Base-by-base conservation (phyloP, 2,888 invertebrate species). In the Peribatodes rhomboidaria region DNA sequence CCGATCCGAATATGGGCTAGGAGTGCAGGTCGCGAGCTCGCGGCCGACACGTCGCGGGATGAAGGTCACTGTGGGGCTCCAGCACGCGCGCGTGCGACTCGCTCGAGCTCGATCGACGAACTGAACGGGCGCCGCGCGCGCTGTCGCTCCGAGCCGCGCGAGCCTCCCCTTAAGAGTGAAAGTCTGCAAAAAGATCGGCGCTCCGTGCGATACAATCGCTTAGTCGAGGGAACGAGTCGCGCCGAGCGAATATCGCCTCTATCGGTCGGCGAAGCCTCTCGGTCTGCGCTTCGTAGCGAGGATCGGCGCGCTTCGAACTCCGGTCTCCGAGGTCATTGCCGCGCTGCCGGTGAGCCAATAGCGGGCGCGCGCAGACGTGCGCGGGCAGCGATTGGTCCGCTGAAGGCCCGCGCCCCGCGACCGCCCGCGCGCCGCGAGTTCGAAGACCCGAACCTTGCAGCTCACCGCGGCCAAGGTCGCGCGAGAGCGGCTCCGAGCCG, bases 361-460 rank as follows among this genome's bases (percentile, higher is more conserved):
- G 84, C 82, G 80, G 82, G 85, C 88, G 88, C 90, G 94, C 91
- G 84, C 85, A 83, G 87, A 82, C 87, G 85, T 74, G 85, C 88
- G 87, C 85, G 85, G 86, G 85, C 81, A 83, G 85, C 85, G 81
- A 91, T 90, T 92, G 91, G 93, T 81, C 82, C 90, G 88, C 82
- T 79, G 73, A 69, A 76, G 81, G 84, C 85, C 88, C 91, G 82
- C 89, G 81, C 84, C 90, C 86, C 84, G 84, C 87, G 69, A 90
- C 77, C 79, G 76, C 81, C 76, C 80, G 75, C 84, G 81, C 80
- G 73, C 76, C 80, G 74, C 76, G 91, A 95, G 96, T 96, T 96
- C 96, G 96, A 95, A 95, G 96, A 95, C 96, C 95, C 94, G 95
- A 95, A 96, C 96, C 96, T 96, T 96, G 96, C 96, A 96, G 96